Percentiles rank a stretch among this genome's conserved stretches.
These are phyloP conservation scores for Philereme transversata DNA, from an alignment of 2,888 invertebrate genomes.

Conservation along the genomic window DNA sequence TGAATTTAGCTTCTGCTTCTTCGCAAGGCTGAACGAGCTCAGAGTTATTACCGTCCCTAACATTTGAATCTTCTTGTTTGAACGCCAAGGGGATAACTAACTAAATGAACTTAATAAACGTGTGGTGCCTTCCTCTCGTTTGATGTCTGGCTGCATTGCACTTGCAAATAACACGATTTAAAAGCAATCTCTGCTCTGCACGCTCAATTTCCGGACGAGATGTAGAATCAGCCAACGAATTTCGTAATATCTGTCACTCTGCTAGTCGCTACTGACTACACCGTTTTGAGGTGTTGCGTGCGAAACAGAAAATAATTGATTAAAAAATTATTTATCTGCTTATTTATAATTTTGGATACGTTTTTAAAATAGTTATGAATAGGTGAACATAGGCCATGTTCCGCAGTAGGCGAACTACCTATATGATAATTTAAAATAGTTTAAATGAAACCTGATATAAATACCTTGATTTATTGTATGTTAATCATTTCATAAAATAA, in stretches of 20 bases:
- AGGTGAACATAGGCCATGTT: too few relatives aligned
- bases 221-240: constrained; percentile 52
- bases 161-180: constrained; percentile 71
- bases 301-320: too few relatives aligned
- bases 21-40: too few relatives aligned
- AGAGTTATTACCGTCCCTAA: neutral
- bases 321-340: too few relatives aligned
- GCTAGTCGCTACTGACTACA: constrained; percentile 14
- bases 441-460: too few relatives aligned
- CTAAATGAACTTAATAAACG: constrained; percentile 48
- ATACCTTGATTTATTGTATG: too few relatives aligned
- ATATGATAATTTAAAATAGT: too few relatives aligned
- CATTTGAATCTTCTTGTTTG: constrained; percentile 5
- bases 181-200: constrained; percentile 72
- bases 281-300: neutral
- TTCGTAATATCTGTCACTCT: constrained; percentile 13
- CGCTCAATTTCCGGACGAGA: constrained; percentile 74
- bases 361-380: too few relatives aligned
- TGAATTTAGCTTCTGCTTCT: too few relatives aligned
- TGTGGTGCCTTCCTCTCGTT: constrained; percentile 38
- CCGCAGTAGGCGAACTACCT: too few relatives aligned
- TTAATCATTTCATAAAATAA: too few relatives aligned
- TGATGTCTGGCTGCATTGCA: constrained; percentile 50
- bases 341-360: too few relatives aligned
- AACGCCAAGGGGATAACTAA: constrained; percentile 3